Base-by-base conservation (phyloP, 1,140 invertebrate species). In the Drosophila miranda region DNA sequence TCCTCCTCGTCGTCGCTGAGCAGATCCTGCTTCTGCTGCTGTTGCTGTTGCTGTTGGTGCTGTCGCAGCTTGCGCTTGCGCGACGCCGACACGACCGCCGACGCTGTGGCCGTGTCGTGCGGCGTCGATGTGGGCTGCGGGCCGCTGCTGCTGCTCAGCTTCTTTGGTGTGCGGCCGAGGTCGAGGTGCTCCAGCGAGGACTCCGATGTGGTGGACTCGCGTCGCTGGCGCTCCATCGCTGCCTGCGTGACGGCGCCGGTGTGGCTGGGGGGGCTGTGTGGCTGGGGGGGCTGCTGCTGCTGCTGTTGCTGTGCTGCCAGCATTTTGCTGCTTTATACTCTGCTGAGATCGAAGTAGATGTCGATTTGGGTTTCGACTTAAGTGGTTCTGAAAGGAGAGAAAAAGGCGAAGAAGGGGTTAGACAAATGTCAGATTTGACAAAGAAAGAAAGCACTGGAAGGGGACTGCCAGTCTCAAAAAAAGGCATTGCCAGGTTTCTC, bases 171-270 rank as follows among this genome's bases (percentile, higher is more conserved):
- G 38, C 89, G 81, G 0, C 86, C 87, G 54, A 91, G 49, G 38
- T 91, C 90, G 42, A 91, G 72, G 44, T 90, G 87, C 61, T 91
- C 90, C 58, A 91, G 54, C 42, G 90, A 91, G 45, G 90, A 91
- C 44, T 91, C 89, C 11, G 90, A 91, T 3, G 90, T 90, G 38
- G 82, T 81, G 14, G 90, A 91, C 34, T 87, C 80, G 13, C 90
- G 72, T 23, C 90, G 74, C 51, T 74, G 75, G 0, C 81, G 77
- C 51, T 90, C 89, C 73, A 83, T 83, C 21, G 88, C 84, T 38
- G 23, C 23, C 53, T 44, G 42, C 42, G 30, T 48, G 46, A 8
- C 30, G 46, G 30, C 14, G 59, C 1, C 26, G 54, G 28, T 69
- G n/a, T n/a, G n/a, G n/a, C n/a, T n/a, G n/a, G n/a, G n/a, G n/a